phyloP scores from a whole-genome alignment of 2,888 invertebrate genomes.

The Eupithecia dodoneata region DNA sequence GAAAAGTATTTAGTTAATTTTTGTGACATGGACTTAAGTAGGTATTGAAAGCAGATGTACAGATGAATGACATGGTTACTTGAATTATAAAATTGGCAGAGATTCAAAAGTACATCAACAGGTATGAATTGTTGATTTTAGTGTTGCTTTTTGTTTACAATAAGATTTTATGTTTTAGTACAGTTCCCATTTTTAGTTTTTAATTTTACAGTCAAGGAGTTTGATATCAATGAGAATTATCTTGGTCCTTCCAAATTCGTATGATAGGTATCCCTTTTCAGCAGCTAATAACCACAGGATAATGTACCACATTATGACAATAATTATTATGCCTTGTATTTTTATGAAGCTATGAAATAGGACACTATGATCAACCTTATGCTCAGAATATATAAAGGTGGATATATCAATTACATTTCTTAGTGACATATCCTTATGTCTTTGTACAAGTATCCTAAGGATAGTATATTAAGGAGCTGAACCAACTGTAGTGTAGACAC shows the following conservation, averaged over 20 bases:
- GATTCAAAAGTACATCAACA: conserved; percentile 59
- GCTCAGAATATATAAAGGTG: background rate
- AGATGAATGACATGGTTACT: conserved; percentile 35
- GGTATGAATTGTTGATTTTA: conserved; percentile 46
- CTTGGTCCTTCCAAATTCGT: background rate
- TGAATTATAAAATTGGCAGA: conserved; percentile 52
- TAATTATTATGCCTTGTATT: background rate
- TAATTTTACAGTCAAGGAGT: conserved; percentile 1
- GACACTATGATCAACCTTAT: background rate
- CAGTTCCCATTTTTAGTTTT: background rate
- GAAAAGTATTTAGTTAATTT: conserved; percentile 20
- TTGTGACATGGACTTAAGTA: background rate
- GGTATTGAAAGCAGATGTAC: conserved; percentile 25
- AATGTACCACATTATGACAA: background rate
- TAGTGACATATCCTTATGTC: background rate
- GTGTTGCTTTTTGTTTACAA: conserved; percentile 33
- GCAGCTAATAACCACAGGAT: background rate
- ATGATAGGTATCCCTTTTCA: background rate
- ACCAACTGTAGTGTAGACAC: background rate
- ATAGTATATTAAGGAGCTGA: background rate
- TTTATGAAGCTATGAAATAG: background rate
- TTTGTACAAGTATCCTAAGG: background rate
- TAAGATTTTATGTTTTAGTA: conserved; percentile 3
- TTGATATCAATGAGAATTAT: background rate
- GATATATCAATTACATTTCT: background rate